Evolutionary conservation across 2,113 vertebrate species (phyloP).

Genomic region (Prinia subflava): DNA sequence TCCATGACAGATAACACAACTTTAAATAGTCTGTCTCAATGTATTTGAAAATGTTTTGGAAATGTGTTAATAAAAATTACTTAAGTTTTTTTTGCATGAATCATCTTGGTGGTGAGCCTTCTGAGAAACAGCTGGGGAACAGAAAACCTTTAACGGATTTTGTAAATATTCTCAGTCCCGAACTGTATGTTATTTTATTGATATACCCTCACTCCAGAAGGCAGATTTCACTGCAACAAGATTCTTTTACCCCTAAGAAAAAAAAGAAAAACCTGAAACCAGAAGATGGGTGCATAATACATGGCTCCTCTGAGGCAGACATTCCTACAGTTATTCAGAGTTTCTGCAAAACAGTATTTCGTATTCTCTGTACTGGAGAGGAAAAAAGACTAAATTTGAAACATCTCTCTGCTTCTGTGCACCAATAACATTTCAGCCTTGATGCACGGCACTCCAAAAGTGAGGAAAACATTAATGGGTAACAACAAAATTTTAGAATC

Average conservation of each 20-base stretch:
- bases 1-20: neutral
- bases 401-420: neutral
- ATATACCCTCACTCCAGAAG: conserved; percentile 12
- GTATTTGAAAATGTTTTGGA: neutral
- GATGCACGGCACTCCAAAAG: neutral
- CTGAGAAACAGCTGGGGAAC: neutral
- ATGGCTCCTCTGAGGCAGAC: conserved; percentile 29
- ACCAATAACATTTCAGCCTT: neutral
- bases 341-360: conserved; percentile 52
- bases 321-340: conserved; percentile 23
- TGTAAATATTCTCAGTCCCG: conserved; percentile 25
- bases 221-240: conserved; percentile 1
- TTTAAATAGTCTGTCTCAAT: neutral
- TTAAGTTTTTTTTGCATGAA: neutral
- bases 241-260: conserved; percentile 15
- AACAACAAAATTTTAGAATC: neutral
- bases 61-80: neutral
- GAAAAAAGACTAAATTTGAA: conserved; percentile 27
- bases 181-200: conserved; percentile 35
- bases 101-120: neutral
- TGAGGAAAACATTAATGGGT: neutral
- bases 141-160: conserved; percentile 9
- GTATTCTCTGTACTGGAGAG: conserved; percentile 35
- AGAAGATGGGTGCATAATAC: conserved; percentile 44
- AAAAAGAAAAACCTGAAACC: neutral